Percentiles rank a stretch among this genome's conserved stretches.
Evolutionary conservation across 2,113 vertebrate genomes (phyloP).

Genomic region (Rhinopomastus cyanomelas): DNA sequence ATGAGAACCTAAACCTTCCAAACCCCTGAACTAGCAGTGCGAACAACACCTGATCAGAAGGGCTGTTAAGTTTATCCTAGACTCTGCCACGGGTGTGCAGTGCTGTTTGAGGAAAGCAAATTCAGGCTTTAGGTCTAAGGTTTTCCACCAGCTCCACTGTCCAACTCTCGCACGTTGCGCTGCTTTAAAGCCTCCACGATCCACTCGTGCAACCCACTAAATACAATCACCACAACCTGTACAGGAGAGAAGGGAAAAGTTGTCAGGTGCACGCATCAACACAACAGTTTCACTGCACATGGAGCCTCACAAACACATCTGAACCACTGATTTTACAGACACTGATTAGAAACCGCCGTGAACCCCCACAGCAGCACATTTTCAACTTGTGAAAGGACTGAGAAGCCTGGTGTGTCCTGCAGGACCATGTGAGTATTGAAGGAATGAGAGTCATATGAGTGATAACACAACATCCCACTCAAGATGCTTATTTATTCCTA

Average conservation of each 20-base stretch:
- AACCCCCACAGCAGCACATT: neutral
- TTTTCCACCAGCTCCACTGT: neutral
- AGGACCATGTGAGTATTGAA: neutral
- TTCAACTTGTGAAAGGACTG: neutral
- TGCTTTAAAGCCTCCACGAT: neutral
- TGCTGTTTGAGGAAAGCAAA: neutral
- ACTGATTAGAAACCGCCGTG: neutral
- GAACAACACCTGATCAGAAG: neutral
- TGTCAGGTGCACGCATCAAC: neutral
- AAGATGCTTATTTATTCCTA: neutral
- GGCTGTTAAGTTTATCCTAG: neutral
- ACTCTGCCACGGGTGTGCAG: constrained; percentile 10
- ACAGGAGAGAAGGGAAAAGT: neutral
- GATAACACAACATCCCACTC: neutral
- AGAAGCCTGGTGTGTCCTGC: neutral
- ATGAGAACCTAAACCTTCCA: neutral
- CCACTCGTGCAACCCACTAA: neutral
- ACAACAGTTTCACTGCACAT: neutral
- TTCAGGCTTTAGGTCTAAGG: neutral
- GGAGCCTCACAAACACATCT: neutral
- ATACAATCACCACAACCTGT: constrained; percentile 19
- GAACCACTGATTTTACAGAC: neutral
- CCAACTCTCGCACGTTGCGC: neutral
- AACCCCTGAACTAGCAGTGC: neutral
- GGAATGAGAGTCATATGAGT: neutral